Evolutionary conservation across 2,888 invertebrate genomes (phyloP).

Genomic region (Aphidoletes aphidimyza): DNA sequence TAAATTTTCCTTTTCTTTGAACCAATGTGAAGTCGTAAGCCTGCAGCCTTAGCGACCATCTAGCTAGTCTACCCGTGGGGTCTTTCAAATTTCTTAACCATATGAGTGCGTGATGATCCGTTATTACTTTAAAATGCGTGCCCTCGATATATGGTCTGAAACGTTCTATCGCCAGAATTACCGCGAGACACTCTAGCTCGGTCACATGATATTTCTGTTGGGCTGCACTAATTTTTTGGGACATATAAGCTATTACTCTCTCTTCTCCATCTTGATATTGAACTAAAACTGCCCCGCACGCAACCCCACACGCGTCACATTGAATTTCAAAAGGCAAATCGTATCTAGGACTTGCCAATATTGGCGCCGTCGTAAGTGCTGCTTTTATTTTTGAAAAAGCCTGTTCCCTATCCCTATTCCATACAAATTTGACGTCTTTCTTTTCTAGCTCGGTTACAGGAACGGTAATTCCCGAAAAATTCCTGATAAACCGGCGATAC

Average conservation of each 20-base stretch:
- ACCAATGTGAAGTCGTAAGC: neutral
- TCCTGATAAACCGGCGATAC: too few relatives aligned
- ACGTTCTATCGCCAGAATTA: conserved; percentile 2
- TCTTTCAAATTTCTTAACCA: conserved; percentile 56
- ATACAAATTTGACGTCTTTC: neutral
- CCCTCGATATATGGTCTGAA: conserved; percentile 53
- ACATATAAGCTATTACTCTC: conserved; percentile 59
- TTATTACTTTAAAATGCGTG: conserved; percentile 12
- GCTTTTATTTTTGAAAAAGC: neutral
- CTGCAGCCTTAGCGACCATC: conserved; percentile 53
- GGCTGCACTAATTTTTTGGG: neutral
- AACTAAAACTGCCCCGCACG: conserved; percentile 57
- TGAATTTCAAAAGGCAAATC: conserved; percentile 46
- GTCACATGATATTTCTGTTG: conserved; percentile 55
- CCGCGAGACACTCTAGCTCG: conserved; percentile 56
- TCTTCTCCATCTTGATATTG: conserved; percentile 58
- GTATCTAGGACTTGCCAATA: neutral
- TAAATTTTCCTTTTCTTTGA: conserved; percentile 55
- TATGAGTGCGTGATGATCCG: conserved; percentile 47
- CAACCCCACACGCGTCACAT: conserved; percentile 58
- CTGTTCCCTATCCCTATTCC: neutral
- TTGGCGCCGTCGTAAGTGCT: neutral
- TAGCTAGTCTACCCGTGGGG: conserved; percentile 57
- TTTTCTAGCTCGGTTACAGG: too few relatives aligned
- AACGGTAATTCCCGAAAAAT: too few relatives aligned